Evolutionary conservation across 2,797 vertebrate species (phyloP).

Genomic region (Rhinatrema bivittatum): DNA sequence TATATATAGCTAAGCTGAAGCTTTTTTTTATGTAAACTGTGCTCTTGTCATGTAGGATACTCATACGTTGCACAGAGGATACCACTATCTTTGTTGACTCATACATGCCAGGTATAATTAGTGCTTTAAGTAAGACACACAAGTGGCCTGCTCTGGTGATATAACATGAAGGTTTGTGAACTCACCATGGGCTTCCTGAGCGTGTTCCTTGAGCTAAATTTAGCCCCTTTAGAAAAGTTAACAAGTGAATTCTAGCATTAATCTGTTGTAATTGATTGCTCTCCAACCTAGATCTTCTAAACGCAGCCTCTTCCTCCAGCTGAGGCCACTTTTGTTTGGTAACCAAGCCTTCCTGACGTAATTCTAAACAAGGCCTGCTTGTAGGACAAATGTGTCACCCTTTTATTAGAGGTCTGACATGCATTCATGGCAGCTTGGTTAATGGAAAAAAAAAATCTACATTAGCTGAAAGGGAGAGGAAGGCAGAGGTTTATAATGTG

Average conservation of each 20-base stretch:
- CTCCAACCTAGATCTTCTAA: rapidly evolving
- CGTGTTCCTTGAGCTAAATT: conserved; percentile 17
- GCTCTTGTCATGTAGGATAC: neutral
- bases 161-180: conserved; percentile 11
- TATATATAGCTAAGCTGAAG: too few species aligned
- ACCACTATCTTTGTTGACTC: conserved; percentile 24
- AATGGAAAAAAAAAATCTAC: too few species aligned
- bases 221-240: conserved; percentile 7
- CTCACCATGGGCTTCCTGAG: conserved; percentile 1
- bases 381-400: too few species aligned
- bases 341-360: neutral
- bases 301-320: rapidly evolving
- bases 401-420: too few species aligned
- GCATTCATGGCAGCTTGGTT: too few species aligned
- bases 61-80: neutral
- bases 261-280: neutral
- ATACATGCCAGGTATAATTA: conserved; percentile 29
- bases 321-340: neutral
- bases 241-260: neutral
- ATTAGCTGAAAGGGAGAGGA: too few species aligned
- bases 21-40: neutral
- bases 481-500: too few species aligned
- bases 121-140: conserved; percentile 18
- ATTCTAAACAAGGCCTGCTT: neutral
- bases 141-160: conserved; percentile 13